A percentile compares a stretch with the other conserved stretches of the same genome.
phyloP scores from a whole-genome alignment of 2,113 vertebrate genomes.

The Poicephalus meyeri region DNA sequence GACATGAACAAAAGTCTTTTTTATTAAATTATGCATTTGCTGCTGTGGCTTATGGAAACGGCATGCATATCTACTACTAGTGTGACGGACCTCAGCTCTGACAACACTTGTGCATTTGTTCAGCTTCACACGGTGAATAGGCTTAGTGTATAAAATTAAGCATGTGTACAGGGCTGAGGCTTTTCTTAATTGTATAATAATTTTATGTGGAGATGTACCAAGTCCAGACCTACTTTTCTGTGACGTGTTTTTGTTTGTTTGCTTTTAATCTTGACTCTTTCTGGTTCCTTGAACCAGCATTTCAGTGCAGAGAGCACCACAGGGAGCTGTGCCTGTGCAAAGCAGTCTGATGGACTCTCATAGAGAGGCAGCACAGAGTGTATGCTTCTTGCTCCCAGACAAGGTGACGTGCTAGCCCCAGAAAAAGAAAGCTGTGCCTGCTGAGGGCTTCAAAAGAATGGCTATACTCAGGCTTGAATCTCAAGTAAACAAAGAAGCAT shows the following conservation, averaged over 20 bases:
- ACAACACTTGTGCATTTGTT: conserved; percentile 49
- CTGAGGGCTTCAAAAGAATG: neutral
- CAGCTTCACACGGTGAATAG: neutral
- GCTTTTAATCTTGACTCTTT: neutral
- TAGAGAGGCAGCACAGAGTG: neutral
- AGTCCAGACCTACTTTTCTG: neutral
- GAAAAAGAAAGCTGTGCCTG: neutral
- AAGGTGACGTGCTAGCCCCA: rapidly evolving
- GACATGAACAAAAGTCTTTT: conserved; percentile 51
- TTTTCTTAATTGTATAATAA: conserved; percentile 5
- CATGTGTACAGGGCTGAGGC: neutral
- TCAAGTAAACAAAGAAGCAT: neutral
- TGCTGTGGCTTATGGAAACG: conserved; percentile 40
- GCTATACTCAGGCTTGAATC: neutral
- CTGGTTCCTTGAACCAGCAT: neutral
- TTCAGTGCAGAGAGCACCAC: neutral
- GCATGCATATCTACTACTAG: conserved; percentile 30
- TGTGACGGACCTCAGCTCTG: neutral
- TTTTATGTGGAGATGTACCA: conserved; percentile 33
- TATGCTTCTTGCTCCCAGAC: neutral
- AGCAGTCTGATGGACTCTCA: neutral
- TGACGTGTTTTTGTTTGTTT: neutral
- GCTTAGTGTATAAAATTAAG: conserved; percentile 37
- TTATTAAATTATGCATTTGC: conserved; percentile 53
- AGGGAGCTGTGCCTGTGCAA: neutral